These are phyloP conservation scores for Chelidonichthys spinosus DNA, from an alignment of 2,797 vertebrate species.

Conservation along the genomic window DNA sequence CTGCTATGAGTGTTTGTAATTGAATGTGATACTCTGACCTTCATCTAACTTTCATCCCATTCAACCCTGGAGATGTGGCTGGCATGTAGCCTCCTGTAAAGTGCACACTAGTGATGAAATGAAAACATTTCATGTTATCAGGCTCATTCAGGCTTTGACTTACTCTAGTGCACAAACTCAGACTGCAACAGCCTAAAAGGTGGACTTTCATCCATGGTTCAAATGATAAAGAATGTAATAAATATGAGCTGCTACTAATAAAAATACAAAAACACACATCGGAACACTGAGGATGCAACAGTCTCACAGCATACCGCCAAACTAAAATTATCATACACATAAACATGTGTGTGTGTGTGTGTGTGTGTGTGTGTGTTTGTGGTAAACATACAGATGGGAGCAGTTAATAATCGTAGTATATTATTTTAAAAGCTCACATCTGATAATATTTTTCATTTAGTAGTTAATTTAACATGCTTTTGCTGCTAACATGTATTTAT, in stretches of 20 bases:
- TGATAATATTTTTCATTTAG: not conserved
- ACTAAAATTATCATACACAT: not conserved
- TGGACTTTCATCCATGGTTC: not conserved
- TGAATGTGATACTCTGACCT: conserved; percentile 44
- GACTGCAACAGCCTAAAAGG: not conserved
- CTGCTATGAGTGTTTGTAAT: conserved; percentile 35
- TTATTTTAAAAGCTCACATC: not conserved
- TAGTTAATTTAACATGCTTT: not conserved
- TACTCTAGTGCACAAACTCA: not conserved
- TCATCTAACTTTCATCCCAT: conserved; percentile 38
- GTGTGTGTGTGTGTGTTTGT: not conserved
- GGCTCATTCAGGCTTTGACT: conserved; percentile 25
- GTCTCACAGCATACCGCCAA: not conserved
- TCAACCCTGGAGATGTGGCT: conserved; percentile 42
- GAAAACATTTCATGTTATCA: conserved; percentile 36
- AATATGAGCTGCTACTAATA: not conserved
- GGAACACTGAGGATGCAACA: not conserved
- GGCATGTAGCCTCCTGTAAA: conserved; percentile 41
- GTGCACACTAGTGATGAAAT: conserved; percentile 42
- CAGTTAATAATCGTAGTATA: not conserved
- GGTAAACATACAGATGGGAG: not conserved
- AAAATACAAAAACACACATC: not conserved
- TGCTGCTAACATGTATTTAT: not conserved
- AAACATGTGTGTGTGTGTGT: not conserved
- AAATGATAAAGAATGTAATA: not conserved